These are phyloP conservation scores for Shargacucullia verbasci DNA, from an alignment of 2,888 invertebrate species.

Conservation along the genomic window DNA sequence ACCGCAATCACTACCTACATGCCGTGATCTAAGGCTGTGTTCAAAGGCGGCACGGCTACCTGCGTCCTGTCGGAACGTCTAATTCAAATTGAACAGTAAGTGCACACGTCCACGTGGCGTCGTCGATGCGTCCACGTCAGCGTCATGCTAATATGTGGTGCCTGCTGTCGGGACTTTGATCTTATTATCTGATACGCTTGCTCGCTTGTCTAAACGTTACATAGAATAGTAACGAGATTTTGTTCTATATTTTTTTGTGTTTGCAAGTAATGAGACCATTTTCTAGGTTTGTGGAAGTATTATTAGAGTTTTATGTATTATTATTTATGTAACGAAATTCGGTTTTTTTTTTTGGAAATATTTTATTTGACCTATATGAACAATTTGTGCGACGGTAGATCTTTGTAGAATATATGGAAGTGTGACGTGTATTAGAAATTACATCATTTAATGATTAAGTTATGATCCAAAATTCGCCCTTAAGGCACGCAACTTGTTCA, in stretches of 20 bases:
- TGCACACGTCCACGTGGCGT: slow-evolving; percentile 50
- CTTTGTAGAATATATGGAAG: too few relatives aligned
- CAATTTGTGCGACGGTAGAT: too few relatives aligned
- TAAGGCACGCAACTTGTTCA: neutral
- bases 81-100: slow-evolving; percentile 58
- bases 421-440: too few relatives aligned
- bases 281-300: too few relatives aligned
- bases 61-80: slow-evolving; percentile 50
- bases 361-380: too few relatives aligned
- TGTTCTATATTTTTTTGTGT: too few relatives aligned
- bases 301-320: too few relatives aligned
- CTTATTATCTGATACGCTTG: slow-evolving; percentile 38
- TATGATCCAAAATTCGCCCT: neutral
- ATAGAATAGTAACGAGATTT: too few relatives aligned
- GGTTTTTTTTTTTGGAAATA: too few relatives aligned
- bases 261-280: too few relatives aligned
- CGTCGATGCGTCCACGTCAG: slow-evolving; percentile 28
- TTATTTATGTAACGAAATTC: too few relatives aligned
- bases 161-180: slow-evolving; percentile 44
- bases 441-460: too few relatives aligned
- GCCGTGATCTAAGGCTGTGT: slow-evolving; percentile 28
- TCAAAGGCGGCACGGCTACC: slow-evolving; percentile 56
- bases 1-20: slow-evolving; percentile 13
- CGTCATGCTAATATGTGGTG: slow-evolving; percentile 51
- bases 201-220: neutral